Evolutionary conservation across 2,888 invertebrate genomes (phyloP), one percentile per base, ranked within the genome.

Genomic region (Eilema sororculum): DNA sequence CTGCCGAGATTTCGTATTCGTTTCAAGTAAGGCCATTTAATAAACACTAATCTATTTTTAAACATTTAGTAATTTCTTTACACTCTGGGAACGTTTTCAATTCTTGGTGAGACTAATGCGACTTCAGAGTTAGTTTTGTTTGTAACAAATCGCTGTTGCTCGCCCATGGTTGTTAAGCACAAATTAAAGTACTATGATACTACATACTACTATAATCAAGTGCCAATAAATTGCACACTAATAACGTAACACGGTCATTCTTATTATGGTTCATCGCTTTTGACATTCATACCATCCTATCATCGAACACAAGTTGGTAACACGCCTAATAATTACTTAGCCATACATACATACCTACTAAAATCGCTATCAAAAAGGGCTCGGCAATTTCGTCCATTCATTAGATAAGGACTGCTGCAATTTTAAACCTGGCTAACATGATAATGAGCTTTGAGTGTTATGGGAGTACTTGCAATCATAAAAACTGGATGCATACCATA

Each of bases 21-120:
- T 95, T 92, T 91, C 95, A 95, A 95, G 95, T 95, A 95, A 95
- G 95, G 95, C 95, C 95, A 94, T 94, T 90, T 93, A 94, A 93
- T 95, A 94, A 95, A 95, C 95, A 95, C 94, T 94, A 94, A 94
- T 95, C 95, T 95, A 95, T 95, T 95, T 95, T 91, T 95, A 95
- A 95, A 95, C 95, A 89, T 94, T 95, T 91, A 94, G 95, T 95
- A 95, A 95, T 95, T 94, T 93, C 93, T 92, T 88, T 94, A 94
- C 90, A 91, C 93, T 91, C 91, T 93, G 95, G 94, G 94, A 92
- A 90, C 93, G 89, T 90, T 92, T 92, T 91, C 87, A 90, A 91
- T 87, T 90, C 89, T 91, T 89, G 95, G 94, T 94, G 93, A 95
- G 94, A 93, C 90, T 94, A 92, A 92, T 93, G 90, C 87, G 89